Conservation (phyloP, 2,797 vertebrate species). For the Cyprinella venusta region DNA sequence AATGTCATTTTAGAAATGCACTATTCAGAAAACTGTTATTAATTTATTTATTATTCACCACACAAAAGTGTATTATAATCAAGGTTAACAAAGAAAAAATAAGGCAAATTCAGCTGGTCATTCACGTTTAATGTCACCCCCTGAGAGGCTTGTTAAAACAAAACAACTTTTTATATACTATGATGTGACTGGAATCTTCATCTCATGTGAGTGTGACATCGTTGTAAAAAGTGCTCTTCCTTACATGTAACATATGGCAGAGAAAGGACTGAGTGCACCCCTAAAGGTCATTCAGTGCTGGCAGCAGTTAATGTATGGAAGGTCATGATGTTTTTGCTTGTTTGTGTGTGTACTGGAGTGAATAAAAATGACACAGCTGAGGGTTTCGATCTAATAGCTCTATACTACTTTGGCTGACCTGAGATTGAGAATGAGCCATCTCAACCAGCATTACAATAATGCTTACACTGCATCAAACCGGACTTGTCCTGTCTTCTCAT, state of each 20-base stretch:
- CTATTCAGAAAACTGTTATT: not conserved
- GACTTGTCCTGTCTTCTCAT: slow-evolving; percentile 62
- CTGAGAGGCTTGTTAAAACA: not conserved
- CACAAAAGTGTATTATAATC: not conserved
- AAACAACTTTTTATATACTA: not conserved
- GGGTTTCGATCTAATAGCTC: slow-evolving; percentile 55
- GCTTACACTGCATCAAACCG: slow-evolving; percentile 70
- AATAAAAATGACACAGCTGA: slow-evolving; percentile 32
- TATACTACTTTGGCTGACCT: slow-evolving; percentile 33
- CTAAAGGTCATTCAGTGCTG: slow-evolving; percentile 4
- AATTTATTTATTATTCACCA: not conserved
- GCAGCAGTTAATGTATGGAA: slow-evolving; percentile 14
- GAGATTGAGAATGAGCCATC: slow-evolving; percentile 57
- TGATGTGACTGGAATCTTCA: not conserved
- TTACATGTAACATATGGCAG: not conserved
- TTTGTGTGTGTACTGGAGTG: slow-evolving; percentile 7
- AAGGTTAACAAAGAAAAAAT: not conserved
- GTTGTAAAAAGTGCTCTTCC: not conserved
- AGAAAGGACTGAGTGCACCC: not conserved
- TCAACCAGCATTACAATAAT: slow-evolving; percentile 69
- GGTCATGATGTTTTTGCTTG: slow-evolving; percentile 12
- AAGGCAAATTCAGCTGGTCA: not conserved
- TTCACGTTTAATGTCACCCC: not conserved
- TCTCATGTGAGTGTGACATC: not conserved
- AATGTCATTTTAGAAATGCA: not conserved